Base-by-base conservation (phyloP, 2,797 vertebrate species). In the Danionella dracula region DNA sequence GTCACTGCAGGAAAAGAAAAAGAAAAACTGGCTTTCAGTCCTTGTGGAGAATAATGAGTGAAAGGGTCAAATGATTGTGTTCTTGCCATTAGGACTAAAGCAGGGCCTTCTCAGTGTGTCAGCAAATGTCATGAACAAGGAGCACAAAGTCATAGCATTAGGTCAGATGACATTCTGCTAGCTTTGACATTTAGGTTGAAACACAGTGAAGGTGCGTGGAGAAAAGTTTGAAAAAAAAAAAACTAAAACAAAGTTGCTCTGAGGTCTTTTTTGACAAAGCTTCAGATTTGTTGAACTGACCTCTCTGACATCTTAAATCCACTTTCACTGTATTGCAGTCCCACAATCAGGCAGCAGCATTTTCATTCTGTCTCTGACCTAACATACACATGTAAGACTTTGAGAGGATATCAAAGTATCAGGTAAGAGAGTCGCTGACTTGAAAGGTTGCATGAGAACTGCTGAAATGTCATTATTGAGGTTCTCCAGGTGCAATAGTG, bases 111-210 rank as follows among this genome's bases (percentile, higher is more conserved):
- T 42, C 50, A 48, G 34, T 4, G 27, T 70, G 66, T 73, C 53
- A 41, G 62, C 65, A 73, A 76, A 73, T 72, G 74, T 76, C 74
- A 76, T 17, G 10, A 13, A 42, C 11, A 17, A 48, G 34, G 57
- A 54, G 62, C 66, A 67, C 70, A 59, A 58, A 50, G 56, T 55
- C 41, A 40, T 8, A n/a, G 5, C 32, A 54, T 19, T 17, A 40
- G 38, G 31, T 15, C 50, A 17, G 19, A 55, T 70, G 74, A 72
- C 70, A 70, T 69, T 76, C 27, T 29, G 59, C 45, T 49, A 44
- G 35, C 58, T 49, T 37, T 72, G 70, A 72, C 74, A 73, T 76
- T 76, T 76, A 9, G 51, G 61, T 54, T 56, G 60, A 41, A 21
- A 16, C 42, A 35, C 51, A 49, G 66, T 57, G 34, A 62, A 54